Percentiles rank a stretch among this genome's conserved stretches.
Evolutionary conservation across 2,797 vertebrate species (phyloP).

Genomic region (Hephaestus fuliginosus): DNA sequence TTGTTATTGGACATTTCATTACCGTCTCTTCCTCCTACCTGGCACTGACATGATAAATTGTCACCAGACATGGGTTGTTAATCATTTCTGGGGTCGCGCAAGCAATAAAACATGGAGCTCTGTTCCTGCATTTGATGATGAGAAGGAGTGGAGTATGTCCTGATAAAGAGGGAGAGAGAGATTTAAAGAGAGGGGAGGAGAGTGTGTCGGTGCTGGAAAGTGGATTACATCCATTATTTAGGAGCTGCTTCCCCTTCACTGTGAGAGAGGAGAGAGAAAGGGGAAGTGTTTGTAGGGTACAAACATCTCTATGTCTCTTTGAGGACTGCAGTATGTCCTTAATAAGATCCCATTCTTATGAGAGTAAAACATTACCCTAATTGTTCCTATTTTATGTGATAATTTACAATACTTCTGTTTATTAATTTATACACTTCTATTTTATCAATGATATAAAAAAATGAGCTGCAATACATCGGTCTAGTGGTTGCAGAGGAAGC

Average conservation of each 20-base stretch:
- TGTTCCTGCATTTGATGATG: conserved; percentile 59
- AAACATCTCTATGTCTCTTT: conserved; percentile 37
- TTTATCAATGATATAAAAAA: conserved; percentile 1
- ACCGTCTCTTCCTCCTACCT: conserved; percentile 50
- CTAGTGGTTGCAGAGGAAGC: neutral
- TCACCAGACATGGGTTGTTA: conserved; percentile 64
- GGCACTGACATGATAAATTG: conserved; percentile 67
- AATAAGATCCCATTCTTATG: neutral
- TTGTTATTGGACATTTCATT: conserved; percentile 73
- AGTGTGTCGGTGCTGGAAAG: conserved; percentile 62
- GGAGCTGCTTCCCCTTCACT: conserved; percentile 49
- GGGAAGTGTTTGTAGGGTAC: conserved; percentile 40
- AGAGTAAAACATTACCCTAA: neutral
- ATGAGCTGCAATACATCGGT: neutral
- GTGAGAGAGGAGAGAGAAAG: conserved; percentile 41
- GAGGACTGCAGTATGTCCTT: neutral
- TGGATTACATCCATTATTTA: conserved; percentile 83
- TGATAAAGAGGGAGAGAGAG: conserved; percentile 65
- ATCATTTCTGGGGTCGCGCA: conserved; percentile 70
- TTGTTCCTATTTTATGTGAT: neutral
- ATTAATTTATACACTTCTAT: neutral
- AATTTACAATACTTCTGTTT: neutral
- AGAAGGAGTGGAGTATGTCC: conserved; percentile 56
- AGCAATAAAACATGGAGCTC: conserved; percentile 65
- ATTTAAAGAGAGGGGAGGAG: conserved; percentile 68